phyloP scores from a whole-genome alignment of 2,113 vertebrate genomes.

The Pterophyllum scalare region DNA sequence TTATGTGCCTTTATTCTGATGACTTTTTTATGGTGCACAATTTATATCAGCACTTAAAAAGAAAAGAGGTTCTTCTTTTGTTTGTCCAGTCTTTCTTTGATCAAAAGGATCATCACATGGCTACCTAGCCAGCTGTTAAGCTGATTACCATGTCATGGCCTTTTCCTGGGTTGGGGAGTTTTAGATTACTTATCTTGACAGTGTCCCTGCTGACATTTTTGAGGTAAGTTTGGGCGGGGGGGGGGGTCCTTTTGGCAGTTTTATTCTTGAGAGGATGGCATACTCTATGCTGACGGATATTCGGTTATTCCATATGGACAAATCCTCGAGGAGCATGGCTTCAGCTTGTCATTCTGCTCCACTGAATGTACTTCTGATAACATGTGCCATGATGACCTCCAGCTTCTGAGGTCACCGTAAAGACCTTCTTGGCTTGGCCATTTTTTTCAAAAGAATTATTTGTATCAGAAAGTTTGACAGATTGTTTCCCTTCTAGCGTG shows the following conservation, averaged over 20 bases:
- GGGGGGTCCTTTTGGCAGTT: neutral
- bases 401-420: neutral
- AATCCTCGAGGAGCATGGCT: neutral
- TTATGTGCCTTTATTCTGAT: neutral
- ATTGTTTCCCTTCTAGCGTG: neutral
- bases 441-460: neutral
- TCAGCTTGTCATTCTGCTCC: neutral
- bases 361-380: neutral
- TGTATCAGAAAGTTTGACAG: neutral
- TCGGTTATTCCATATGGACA: neutral
- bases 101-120: neutral
- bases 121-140: neutral
- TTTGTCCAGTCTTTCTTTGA: constrained; percentile 1
- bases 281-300: neutral
- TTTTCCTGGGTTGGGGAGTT: neutral
- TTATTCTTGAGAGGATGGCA: neutral
- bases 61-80: neutral
- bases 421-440: neutral
- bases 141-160: neutral
- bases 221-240: neutral
- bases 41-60: neutral
- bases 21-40: neutral
- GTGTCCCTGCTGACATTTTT: neutral
- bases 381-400: neutral
- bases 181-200: neutral